Evolutionary conservation across 1,140 invertebrate species (phyloP), one percentile per base, ranked within the genome.

Genomic region (Drosophila littoralis): DNA sequence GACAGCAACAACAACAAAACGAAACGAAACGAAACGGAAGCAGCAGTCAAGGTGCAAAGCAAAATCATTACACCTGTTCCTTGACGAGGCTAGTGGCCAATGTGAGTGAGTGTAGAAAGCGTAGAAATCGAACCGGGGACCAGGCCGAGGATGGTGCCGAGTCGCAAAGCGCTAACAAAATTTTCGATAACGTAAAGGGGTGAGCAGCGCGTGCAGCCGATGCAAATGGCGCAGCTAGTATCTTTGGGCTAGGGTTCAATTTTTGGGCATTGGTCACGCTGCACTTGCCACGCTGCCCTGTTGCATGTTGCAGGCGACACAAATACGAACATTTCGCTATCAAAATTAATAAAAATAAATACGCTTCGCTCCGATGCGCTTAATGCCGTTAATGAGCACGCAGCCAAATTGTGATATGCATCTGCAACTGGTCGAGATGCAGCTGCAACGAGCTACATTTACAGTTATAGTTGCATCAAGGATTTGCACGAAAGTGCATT

Each of bases 61-160:
- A 89, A 84, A 88, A 88, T 88, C 84, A 80, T 90, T 88, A 84
- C 84, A 88, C 84, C 84, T 89, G 84, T 88, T 80, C 84, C 12
- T 4, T 45, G 52, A 35, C 13, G 36, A 13, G 22, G 48, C 45
- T 35, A 40, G 42, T 10, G 7, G 38, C 35, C 45, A 52, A 43
- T 6, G 35, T 3, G 17, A 83, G 79, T 83, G 84, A 86, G 83
- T 83, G 84, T 83, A 88, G 84, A 88, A 89, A 89, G 83, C 84
- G 83, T 83, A 74, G 72, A 74, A 82, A 88, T 88, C 72, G 83
- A 74, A 51, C 12, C 57, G 55, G 6, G 73, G 48, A 45, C 36
- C 48, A 55, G 35, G 57, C 61, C 45, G 42, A 40, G 64, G 8
- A 64, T 63, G 75, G 46, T 22, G 42, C 50, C 51, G 7, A 38